A percentile compares a stretch with the other conserved stretches of the same genome.
phyloP scores from a whole-genome alignment of 1,140 invertebrate genomes.

The Apis florea region DNA sequence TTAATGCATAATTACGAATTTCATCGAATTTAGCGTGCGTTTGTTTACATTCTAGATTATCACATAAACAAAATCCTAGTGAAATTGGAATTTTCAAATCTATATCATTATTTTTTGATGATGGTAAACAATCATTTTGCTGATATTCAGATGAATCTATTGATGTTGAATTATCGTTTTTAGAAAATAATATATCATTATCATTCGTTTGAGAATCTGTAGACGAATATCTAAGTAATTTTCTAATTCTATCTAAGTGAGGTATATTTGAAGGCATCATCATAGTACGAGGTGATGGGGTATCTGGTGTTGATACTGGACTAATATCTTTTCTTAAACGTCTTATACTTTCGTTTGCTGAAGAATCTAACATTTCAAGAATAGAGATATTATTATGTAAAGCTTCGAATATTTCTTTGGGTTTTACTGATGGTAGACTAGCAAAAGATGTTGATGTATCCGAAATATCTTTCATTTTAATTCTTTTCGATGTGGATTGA shows the following conservation, averaged over 20 bases:
- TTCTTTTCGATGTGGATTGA: conserved; percentile 36
- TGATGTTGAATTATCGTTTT: conserved; percentile 37
- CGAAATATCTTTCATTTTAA: conserved; percentile 69
- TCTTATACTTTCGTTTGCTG: conserved; percentile 54
- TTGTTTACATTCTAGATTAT: conserved; percentile 70
- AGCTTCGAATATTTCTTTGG: conserved; percentile 45
- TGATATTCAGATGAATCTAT: conserved; percentile 41
- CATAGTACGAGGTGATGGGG: conserved; percentile 75
- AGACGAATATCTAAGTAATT: conserved; percentile 53
- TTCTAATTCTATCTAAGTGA: conserved; percentile 51
- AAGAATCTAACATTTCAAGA: conserved; percentile 73
- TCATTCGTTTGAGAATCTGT: conserved; percentile 24
- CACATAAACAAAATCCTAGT: conserved; percentile 62
- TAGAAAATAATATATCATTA: conserved; percentile 24
- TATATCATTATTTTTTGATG: neutral
- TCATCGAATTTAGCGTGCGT: conserved; percentile 62
- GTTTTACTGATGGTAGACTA: conserved; percentile 68
- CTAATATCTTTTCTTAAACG: conserved; percentile 58
- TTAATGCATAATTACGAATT: conserved; percentile 56
- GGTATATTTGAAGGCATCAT: conserved; percentile 74
- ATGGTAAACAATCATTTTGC: neutral
- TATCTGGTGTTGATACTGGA: conserved; percentile 77
- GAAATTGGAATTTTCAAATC: neutral
- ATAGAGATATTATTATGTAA: conserved; percentile 65
- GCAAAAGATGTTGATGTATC: conserved; percentile 76